These are phyloP conservation scores for Dendroctonus valens DNA, from an alignment of 1,140 invertebrate genomes.

Conservation along the genomic window DNA sequence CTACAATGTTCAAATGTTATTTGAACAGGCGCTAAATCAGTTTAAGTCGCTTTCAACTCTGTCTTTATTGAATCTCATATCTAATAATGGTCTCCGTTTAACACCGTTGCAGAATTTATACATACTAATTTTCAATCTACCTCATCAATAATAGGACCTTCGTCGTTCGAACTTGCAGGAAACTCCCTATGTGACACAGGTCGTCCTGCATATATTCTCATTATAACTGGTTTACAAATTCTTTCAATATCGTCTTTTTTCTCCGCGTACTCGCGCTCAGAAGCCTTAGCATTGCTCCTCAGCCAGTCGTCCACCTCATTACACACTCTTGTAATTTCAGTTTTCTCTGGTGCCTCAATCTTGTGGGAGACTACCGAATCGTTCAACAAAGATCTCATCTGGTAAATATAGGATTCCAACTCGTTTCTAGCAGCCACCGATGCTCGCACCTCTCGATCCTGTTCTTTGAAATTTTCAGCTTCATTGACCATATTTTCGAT, in stretches of 20 bases:
- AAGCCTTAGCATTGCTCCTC: conserved; percentile 59
- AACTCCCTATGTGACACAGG: conserved; percentile 38
- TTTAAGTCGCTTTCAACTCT: no score
- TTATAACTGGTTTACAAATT: conserved; percentile 54
- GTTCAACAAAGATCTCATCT: conserved; percentile 58
- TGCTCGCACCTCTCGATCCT: conserved; percentile 55
- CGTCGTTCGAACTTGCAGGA: conserved; percentile 54
- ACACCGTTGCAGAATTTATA: neutral
- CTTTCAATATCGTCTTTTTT: conserved; percentile 58
- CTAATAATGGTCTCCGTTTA: no score
- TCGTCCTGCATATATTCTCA: conserved; percentile 51
- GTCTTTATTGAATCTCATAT: no score
- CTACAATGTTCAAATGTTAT: no score
- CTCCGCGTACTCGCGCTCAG: conserved; percentile 60
- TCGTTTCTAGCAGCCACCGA: conserved; percentile 65
- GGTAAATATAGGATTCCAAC: conserved; percentile 72
- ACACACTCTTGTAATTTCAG: conserved; percentile 53
- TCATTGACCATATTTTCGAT: conserved; percentile 60
- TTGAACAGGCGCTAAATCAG: no score
- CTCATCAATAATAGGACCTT: conserved; percentile 65
- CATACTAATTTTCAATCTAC: conserved; percentile 57
- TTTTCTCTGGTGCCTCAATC: conserved; percentile 51
- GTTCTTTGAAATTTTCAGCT: conserved; percentile 57
- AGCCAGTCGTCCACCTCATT: conserved; percentile 61
- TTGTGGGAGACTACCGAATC: conserved; percentile 48